Base-by-base conservation (phyloP, 1,140 invertebrate genomes). In the Colletes gigas region DNA sequence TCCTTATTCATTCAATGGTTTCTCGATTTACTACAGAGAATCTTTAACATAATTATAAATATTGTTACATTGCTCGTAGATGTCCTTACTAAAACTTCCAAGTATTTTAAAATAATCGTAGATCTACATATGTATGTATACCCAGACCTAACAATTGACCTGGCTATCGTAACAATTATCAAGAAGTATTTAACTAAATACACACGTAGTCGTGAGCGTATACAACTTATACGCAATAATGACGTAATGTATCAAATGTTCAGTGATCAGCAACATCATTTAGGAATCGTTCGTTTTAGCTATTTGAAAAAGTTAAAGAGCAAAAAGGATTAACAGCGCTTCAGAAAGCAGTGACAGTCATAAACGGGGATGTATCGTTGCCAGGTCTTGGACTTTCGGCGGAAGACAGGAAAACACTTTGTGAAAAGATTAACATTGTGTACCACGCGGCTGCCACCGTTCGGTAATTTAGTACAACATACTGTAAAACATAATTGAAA, bases 401-500 rank as follows among this genome's bases (percentile, higher is more conserved):
- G 0, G 91, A 94, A n/a, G 97, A 99, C 91, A 93, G 95, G 66
- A 89, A 96, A 75, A 93, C 94, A 19, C 90, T 99, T 0, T 93
- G 94, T 39, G 94, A 97, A 7, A 95, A 96, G 81, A 95, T 98
- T 1, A 94, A 96, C 55, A 95, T 99, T 67, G 96, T 99, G 0
- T 98, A 98, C 89, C 98, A 99, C 89, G 97, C 95, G 47, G 98
- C 98, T 0, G 98, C 98, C 0, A 99, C 98, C 60, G 97, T 97
- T 74, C 94, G 95, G 94, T 95, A 78, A 50, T 17, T 68, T 9
- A 30, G 41, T 30, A 30, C 21, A 55, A 47, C 14, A 47, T 47
- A 12, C 47, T 71, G 30, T 14, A 21, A 73, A 30, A 15, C 15
- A 55, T 4, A 52, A 15, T 39, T 57, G 4, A 17, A 21, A 66